Base-by-base conservation (phyloP, 2,888 invertebrate species). In the Lampropteryx suffumata region DNA sequence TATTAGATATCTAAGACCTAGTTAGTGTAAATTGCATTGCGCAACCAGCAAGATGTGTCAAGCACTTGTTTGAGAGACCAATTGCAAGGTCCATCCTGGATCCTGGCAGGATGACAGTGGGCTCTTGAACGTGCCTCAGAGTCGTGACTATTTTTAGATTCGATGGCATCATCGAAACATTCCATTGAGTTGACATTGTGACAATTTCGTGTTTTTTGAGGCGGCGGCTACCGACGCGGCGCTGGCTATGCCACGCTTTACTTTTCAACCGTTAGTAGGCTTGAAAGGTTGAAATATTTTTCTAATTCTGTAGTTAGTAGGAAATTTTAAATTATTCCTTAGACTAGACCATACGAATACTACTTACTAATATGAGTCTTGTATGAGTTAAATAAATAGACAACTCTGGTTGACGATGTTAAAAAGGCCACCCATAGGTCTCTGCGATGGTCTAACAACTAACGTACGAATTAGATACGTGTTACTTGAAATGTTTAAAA, bases 141-240 rank as follows among this genome's bases (percentile, higher is more conserved):
- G 51, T 75, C 76, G 76, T 69, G 72, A 74, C 79, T 86, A 87
- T 84, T 81, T 87, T 82, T 86, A 84, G 84, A 73, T 44, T 66
- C 79, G 81, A 85, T 80, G 77, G 73, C 77, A 80, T 73, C 69
- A 64, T 68, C 71, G 58, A 80, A 81, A 78, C 76, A 84, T 84
- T 76, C 73, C 74, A 76, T 73, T 77, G 73, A 71, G 72, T 76
- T 71, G 72, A 67, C 42, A 42, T 42, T 42, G 42, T 26, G 13
- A 14, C 67, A 73, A 74, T 75, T 78, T 72, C 53, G 62, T 69
- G 12, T 42, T 27, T 67, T 71, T 67, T 73, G 67, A 69, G 62
- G 65, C 62, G 62, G 59, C 68, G 3, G 41, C 57, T 55, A n/a
- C 33, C 33, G 24, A 36, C n/a, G n/a, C n/a, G n/a, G n/a, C n/a